These are phyloP conservation scores for Onchidella celtica DNA, from an alignment of 2,888 invertebrate genomes.

Conservation along the genomic window DNA sequence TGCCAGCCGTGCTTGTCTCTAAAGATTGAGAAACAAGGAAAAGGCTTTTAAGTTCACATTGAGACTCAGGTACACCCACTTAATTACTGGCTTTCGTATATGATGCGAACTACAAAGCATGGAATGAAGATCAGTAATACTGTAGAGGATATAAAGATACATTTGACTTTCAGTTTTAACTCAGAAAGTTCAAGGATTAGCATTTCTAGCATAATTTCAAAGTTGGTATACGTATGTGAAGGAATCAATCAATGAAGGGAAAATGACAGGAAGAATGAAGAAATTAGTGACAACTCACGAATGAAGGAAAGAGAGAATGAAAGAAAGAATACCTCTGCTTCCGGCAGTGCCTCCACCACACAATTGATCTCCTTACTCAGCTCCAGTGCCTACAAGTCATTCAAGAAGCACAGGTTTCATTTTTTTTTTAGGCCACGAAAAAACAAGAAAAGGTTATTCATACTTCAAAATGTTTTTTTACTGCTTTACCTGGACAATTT, in stretches of 20 bases:
- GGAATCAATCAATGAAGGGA: no score
- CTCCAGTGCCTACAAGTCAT: constrained; percentile 61
- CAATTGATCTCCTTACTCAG: constrained; percentile 63
- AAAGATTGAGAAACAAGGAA: constrained; percentile 1
- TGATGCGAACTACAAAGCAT: no score
- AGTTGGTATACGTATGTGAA: no score
- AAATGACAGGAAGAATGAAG: neutral
- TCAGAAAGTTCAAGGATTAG: neutral
- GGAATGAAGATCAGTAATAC: no score
- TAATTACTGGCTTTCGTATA: neutral
- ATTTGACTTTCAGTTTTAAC: neutral
- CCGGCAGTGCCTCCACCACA: constrained; percentile 64
- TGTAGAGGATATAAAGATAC: no score
- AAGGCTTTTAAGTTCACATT: neutral
- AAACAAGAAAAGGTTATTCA: no score
- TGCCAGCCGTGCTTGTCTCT: constrained; percentile 58
- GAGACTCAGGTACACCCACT: neutral
- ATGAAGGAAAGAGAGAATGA: neutral
- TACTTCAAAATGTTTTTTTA: no score
- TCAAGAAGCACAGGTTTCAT: neutral
- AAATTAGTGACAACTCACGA: neutral
- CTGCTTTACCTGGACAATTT: no score
- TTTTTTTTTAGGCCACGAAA: neutral
- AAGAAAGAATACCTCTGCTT: constrained; percentile 63
- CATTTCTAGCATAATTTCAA: neutral